A percentile compares a stretch with the other conserved stretches of the same genome.
Evolutionary conservation across 2,113 vertebrate species (phyloP).

Genomic region (Rousettus leschenaultii): DNA sequence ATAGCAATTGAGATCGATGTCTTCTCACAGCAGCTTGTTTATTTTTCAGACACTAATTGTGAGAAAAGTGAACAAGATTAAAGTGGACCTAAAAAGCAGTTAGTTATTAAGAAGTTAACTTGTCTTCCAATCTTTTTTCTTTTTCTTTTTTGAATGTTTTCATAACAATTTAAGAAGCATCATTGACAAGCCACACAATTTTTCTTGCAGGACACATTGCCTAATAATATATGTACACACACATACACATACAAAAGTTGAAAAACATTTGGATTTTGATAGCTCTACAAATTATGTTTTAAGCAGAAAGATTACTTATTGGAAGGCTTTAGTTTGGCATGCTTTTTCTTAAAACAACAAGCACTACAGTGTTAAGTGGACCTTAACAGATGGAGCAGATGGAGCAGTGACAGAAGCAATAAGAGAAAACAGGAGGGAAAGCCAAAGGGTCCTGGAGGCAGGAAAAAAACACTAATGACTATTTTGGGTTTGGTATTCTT

Average conservation of each 20-base stretch:
- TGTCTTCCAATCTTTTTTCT: not conserved
- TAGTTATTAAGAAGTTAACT: not conserved
- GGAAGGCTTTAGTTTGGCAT: slow-evolving; percentile 4
- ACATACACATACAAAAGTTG: not conserved
- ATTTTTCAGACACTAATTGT: not conserved
- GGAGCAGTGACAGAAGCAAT: slow-evolving; percentile 59
- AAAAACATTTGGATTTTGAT: slow-evolving; percentile 13
- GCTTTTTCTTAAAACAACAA: slow-evolving; percentile 40
- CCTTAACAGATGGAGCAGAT: slow-evolving; percentile 74
- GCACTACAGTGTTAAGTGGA: slow-evolving; percentile 49
- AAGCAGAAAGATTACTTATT: slow-evolving; percentile 42
- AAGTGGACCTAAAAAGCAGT: not conserved
- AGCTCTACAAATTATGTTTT: slow-evolving; percentile 33
- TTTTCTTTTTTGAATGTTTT: not conserved
- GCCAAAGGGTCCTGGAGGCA: slow-evolving; percentile 54
- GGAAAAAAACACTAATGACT: slow-evolving; percentile 45
- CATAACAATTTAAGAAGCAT: not conserved
- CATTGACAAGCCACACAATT: not conserved
- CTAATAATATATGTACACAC: not conserved
- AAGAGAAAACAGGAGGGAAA: slow-evolving; percentile 51
- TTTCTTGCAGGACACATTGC: not conserved
- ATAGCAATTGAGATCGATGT: not conserved
- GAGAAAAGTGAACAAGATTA: not conserved
- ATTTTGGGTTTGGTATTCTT: slow-evolving; percentile 52
- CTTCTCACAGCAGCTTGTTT: not conserved